Conservation (phyloP, 1,140 invertebrate genomes). For the Patella vulgata region DNA sequence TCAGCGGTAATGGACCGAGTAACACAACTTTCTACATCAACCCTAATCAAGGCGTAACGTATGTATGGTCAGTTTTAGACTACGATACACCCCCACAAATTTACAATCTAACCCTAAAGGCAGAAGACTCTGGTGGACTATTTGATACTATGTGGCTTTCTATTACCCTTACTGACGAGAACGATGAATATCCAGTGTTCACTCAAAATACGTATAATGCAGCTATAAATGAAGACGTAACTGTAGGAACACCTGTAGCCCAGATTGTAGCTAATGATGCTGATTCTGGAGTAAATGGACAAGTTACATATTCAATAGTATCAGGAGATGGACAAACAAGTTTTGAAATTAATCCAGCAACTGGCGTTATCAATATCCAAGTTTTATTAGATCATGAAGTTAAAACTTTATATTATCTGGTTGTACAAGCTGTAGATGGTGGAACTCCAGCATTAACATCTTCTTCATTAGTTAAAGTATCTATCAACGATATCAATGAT, state of each 20-base stretch:
- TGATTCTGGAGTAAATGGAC: conserved; percentile 35
- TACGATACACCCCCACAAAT: conserved; percentile 21
- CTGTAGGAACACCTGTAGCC: conserved; percentile 29
- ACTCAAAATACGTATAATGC: conserved; percentile 29
- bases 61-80: conserved; percentile 17
- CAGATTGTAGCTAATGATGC: conserved; percentile 40
- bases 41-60: conserved; percentile 24
- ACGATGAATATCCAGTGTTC: conserved; percentile 50
- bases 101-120: conserved; percentile 35
- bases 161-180: conserved; percentile 37
- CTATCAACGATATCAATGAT: conserved; percentile 50
- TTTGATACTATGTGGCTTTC: conserved; percentile 30
- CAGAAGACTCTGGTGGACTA: conserved; percentile 37
- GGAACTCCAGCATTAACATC: conserved; percentile 30
- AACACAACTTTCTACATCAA: conserved; percentile 30
- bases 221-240: conserved; percentile 33
- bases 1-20: conserved; percentile 16
- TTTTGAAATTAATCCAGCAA: conserved; percentile 27
- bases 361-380: conserved; percentile 26
- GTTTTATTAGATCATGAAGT: conserved; percentile 81
- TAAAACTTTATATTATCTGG: conserved; percentile 65
- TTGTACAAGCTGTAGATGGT: conserved; percentile 36
- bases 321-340: conserved; percentile 26
- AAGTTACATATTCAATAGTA: conserved; percentile 24
- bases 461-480: conserved; percentile 27